Conservation (phyloP, 1,140 invertebrate species). For the Drosophila nannoptera region DNA sequence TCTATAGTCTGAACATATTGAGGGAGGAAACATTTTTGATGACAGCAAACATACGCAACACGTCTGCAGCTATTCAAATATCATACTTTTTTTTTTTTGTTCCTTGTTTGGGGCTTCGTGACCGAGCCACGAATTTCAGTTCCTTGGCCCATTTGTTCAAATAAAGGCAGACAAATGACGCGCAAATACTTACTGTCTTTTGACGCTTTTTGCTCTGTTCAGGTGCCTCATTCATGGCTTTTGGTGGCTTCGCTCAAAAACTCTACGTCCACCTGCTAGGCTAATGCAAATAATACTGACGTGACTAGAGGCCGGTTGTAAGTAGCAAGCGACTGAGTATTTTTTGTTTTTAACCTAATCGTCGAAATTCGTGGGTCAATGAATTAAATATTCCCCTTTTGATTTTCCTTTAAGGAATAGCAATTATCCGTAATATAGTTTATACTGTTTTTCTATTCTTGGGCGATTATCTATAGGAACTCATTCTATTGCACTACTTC, state of each 20-base stretch:
- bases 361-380: constrained; percentile 31
- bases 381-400: constrained; percentile 50
- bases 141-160: constrained; percentile 61
- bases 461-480: constrained; percentile 21
- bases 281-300: constrained; percentile 59
- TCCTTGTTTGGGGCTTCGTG: constrained; percentile 11
- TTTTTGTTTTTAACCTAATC: constrained; percentile 7
- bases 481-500: constrained; percentile 39
- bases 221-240: constrained; percentile 61
- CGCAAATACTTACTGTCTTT: constrained; percentile 56
- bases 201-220: constrained; percentile 72
- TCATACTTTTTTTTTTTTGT: background rate
- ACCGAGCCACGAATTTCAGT: constrained; percentile 19
- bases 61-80: constrained; percentile 30
- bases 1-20: no score
- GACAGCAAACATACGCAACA: background rate
- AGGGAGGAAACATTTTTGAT: background rate
- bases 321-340: constrained; percentile 18
- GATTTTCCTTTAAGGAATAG: no score
- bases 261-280: constrained; percentile 38
- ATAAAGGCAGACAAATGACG: constrained; percentile 18
- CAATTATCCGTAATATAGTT: background rate
- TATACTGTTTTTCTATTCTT: background rate
- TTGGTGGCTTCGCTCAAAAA: constrained; percentile 27
- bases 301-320: constrained; percentile 9